These are phyloP conservation scores for silkworm (Bombyx mori) DNA, from an alignment of 1,140 invertebrate species.

Conservation along the genomic window DNA sequence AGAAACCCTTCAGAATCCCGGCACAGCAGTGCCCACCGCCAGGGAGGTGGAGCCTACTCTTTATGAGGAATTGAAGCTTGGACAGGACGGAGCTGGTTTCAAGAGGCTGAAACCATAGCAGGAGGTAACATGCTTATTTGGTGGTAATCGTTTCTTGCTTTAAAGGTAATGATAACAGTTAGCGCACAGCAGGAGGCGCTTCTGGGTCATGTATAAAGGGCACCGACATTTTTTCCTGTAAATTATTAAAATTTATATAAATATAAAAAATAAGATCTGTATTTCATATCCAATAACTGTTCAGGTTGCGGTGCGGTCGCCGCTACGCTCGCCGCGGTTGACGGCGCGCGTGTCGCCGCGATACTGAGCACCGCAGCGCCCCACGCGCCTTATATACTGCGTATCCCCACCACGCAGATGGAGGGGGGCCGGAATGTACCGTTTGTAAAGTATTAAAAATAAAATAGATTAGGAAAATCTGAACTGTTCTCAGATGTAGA, in stretches of 20 bases:
- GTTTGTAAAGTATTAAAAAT: constrained; percentile 17
- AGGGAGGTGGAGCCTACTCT: constrained; percentile 80
- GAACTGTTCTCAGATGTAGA: constrained; percentile 4
- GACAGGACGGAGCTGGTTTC: constrained; percentile 83
- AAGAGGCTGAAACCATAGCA: constrained; percentile 79
- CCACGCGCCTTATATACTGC: constrained; percentile 8
- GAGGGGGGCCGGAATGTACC: constrained; percentile 11
- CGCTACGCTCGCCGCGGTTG: constrained; percentile 44
- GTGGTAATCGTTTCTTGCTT: too few species aligned
- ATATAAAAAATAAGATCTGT: too few species aligned
- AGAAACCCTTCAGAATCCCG: constrained; percentile 71
- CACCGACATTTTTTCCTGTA: too few species aligned
- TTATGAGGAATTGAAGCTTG: constrained; percentile 84
- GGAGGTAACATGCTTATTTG: constrained; percentile 10
- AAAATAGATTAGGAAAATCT: constrained; percentile 12
- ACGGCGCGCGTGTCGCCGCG: constrained; percentile 54
- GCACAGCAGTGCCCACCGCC: constrained; percentile 20
- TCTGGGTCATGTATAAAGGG: too few species aligned
- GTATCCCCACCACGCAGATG: neutral
- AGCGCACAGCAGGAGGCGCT: too few species aligned
- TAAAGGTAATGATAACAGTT: too few species aligned
- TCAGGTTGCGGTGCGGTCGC: constrained; percentile 7
- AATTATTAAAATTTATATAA: too few species aligned
- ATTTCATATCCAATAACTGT: too few species aligned
- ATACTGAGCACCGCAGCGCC: constrained; percentile 33